phyloP scores from a whole-genome alignment of 2,888 invertebrate species.

The Sussaba pulchella region DNA sequence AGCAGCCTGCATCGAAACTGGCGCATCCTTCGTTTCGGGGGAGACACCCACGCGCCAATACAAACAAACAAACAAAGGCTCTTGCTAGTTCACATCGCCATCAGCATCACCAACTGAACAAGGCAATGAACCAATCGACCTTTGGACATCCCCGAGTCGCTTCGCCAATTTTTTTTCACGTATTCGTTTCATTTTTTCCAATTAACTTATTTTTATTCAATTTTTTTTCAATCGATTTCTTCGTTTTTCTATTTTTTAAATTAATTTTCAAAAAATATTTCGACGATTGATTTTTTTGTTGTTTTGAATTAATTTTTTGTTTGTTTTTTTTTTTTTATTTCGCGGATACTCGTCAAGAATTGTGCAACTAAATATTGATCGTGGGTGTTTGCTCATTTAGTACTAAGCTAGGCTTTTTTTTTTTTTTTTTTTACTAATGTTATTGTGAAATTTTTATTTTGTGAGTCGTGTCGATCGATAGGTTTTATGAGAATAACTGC shows the following conservation, averaged over 20 bases:
- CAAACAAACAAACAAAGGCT: constrained; percentile 83
- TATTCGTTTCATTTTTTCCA: constrained; percentile 38
- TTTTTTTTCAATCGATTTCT: neutral
- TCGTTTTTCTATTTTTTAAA: constrained; percentile 8
- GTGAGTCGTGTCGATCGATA: neutral
- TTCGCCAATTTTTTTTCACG: constrained; percentile 1
- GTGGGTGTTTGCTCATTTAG: neutral
- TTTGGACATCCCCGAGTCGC: constrained; percentile 49
- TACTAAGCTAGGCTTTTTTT: constrained; percentile 17
- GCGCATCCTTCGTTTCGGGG: constrained; percentile 78
- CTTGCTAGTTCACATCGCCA: constrained; percentile 82
- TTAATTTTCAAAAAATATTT: no score
- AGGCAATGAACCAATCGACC: constrained; percentile 71
- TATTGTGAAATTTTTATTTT: no score
- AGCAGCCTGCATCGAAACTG: constrained; percentile 81
- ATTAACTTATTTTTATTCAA: neutral
- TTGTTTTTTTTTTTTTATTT: constrained; percentile 13
- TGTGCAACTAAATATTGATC: neutral
- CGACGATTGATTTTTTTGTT: no score
- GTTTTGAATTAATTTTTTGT: no score
- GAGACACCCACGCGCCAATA: constrained; percentile 79
- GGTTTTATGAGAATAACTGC: neutral
- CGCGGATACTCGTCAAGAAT: constrained; percentile 22
- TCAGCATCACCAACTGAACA: constrained; percentile 78
- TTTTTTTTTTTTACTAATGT: constrained; percentile 5